Evolutionary conservation across 1,140 invertebrate species (phyloP).

Genomic region (Drosophila prosaltans): DNA sequence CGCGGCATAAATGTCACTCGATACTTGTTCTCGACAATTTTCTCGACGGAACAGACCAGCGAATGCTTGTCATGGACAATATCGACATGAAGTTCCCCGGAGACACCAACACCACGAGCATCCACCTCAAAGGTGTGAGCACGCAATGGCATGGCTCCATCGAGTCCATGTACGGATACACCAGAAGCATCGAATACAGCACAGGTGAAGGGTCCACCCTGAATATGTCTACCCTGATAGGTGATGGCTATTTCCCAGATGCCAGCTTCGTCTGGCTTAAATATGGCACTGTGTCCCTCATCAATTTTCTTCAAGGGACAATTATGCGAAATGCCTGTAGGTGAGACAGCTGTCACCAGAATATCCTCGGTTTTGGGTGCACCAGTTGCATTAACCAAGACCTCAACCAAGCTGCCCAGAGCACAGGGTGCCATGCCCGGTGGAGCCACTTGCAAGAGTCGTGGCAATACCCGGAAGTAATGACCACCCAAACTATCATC

Average conservation of each 20-base stretch:
- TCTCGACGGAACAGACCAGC: slow-evolving; percentile 92
- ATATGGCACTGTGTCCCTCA: slow-evolving; percentile 95
- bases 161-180: slow-evolving; percentile 89
- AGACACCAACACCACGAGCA: slow-evolving; percentile 91
- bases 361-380: slow-evolving; percentile 92
- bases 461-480: slow-evolving; percentile 94
- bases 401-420: slow-evolving; percentile 96
- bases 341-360: slow-evolving; percentile 94
- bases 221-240: slow-evolving; percentile 97
- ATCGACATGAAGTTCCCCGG: slow-evolving; percentile 94
- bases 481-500: slow-evolving; percentile 86
- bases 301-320: slow-evolving; percentile 91
- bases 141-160: slow-evolving; percentile 90
- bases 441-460: slow-evolving; percentile 92
- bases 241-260: slow-evolving; percentile 98
- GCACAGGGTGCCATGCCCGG: slow-evolving; percentile 97
- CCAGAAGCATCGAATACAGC: slow-evolving; percentile 98
- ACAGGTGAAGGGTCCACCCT: slow-evolving; percentile 98
- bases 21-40: slow-evolving; percentile 92
- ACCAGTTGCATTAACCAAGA: slow-evolving; percentile 95
- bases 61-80: slow-evolving; percentile 93
- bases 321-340: slow-evolving; percentile 89
- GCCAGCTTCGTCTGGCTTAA: slow-evolving; percentile 97
- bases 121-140: slow-evolving; percentile 93
- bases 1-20: slow-evolving; percentile 94